phyloP scores from a whole-genome alignment of 2,797 vertebrate species.

The Oreonectes daqikongensis region DNA sequence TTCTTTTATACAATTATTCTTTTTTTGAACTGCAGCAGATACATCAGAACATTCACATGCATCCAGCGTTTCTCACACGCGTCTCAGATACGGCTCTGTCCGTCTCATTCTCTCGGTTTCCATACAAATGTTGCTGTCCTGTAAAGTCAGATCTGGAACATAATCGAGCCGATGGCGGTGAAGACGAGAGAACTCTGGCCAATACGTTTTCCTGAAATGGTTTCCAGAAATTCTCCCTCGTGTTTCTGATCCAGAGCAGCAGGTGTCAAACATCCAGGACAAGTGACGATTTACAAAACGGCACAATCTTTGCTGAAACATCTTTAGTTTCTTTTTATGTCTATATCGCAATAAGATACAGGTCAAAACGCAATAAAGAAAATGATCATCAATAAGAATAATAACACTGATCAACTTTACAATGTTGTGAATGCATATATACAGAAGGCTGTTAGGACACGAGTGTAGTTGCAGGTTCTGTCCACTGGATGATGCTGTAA shows the following conservation, averaged over 20 bases:
- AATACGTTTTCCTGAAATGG: conserved; percentile 24
- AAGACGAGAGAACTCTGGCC: background rate
- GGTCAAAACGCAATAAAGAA: conserved; percentile 53
- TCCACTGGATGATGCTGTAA: conserved; percentile 74
- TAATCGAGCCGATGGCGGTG: background rate
- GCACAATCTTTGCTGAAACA: conserved; percentile 34
- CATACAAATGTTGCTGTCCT: background rate
- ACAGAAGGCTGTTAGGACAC: conserved; percentile 57
- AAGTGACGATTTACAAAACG: conserved; percentile 17
- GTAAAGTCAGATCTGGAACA: background rate
- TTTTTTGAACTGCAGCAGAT: background rate
- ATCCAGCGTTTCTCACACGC: background rate
- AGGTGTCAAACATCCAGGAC: conserved; percentile 1
- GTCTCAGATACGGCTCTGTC: no score
- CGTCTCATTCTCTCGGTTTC: background rate
- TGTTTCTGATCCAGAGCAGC: background rate
- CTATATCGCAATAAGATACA: conserved; percentile 48
- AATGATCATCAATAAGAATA: conserved; percentile 65
- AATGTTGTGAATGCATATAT: conserved; percentile 64
- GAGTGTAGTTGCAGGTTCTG: conserved; percentile 55
- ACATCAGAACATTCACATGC: background rate
- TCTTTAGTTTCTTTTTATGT: conserved; percentile 39
- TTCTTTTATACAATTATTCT: background rate
- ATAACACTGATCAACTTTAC: conserved; percentile 65
- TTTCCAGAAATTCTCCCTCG: background rate